phyloP scores from a whole-genome alignment of 2,888 invertebrate genomes.

The Notodonta ziczac region DNA sequence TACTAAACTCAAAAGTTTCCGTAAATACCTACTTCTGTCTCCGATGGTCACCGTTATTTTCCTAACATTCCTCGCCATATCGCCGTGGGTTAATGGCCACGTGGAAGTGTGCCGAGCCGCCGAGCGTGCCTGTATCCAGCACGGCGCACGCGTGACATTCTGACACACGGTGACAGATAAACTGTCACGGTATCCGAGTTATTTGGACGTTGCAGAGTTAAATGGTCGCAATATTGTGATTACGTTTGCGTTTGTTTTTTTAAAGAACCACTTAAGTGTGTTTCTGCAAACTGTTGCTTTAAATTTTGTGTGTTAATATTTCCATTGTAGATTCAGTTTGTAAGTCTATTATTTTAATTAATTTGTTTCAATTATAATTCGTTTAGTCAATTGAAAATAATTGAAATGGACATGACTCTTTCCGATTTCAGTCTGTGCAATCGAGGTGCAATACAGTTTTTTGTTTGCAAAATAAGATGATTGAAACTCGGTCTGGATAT shows the following conservation, averaged over 20 bases:
- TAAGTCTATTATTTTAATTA: too few relatives aligned
- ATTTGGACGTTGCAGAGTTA: neutral
- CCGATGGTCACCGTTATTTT: neutral
- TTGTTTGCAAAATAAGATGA: too few relatives aligned
- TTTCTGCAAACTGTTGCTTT: too few relatives aligned
- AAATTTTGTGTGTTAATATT: too few relatives aligned
- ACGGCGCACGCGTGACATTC: constrained; percentile 20
- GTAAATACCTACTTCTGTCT: neutral
- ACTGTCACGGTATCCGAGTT: constrained; percentile 6
- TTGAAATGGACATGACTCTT: too few relatives aligned
- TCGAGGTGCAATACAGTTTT: too few relatives aligned
- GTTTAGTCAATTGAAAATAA: too few relatives aligned
- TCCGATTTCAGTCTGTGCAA: too few relatives aligned
- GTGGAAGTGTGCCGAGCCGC: constrained; percentile 21
- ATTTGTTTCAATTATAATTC: too few relatives aligned
- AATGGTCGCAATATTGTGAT: neutral
- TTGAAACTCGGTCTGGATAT: too few relatives aligned
- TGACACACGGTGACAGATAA: constrained; percentile 26
- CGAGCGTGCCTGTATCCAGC: constrained; percentile 9
- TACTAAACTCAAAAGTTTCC: neutral
- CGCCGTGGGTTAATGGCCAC: constrained; percentile 32
- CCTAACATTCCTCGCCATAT: constrained; percentile 9
- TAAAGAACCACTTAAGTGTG: too few relatives aligned
- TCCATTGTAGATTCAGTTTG: too few relatives aligned
- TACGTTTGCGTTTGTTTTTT: neutral